Base-by-base conservation (phyloP, 2,888 invertebrate genomes). In the Micoletzkya japonica region DNA sequence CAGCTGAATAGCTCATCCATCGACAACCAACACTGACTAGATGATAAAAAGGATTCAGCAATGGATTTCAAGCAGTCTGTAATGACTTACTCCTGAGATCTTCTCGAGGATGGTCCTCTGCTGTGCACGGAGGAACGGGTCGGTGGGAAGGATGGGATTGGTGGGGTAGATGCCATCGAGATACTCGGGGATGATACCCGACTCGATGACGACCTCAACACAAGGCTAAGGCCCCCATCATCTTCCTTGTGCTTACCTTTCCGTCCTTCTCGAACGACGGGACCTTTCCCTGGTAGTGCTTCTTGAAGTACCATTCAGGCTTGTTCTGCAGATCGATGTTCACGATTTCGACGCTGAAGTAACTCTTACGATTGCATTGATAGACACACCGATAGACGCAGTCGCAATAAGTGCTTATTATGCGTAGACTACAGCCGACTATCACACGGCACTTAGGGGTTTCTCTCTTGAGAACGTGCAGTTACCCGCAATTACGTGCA, bases 151-250 rank as follows among this genome's bases (percentile, higher is more conserved):
- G 32, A 93, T 87, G 0, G 89, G 89, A 4, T 73, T 73, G 1
- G 86, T 89, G 0, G 91, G 90, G 85, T 91, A 92, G 81, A 90
- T 90, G 81, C 93, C 93, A 83, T 94, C 93, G 73, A 93, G 86
- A 85, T 92, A 93, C 77, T 92, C 91, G 76, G 90, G 90, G 74
- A 93, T 90, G 44, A 93, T 90, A 74, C 91, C 88, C 77, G 93
- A 93, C 86, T 93, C 93, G 81, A 90, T 91, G 20, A 94, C 87
- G 1, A 89, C 88, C 73, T 90, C 60, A 10, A 70, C 50, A 39
- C 14, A 36, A 32, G 0, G 2, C 44, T 1, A 44, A 7, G 34
- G 26, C 4, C 36, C 10, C 44, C 10, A 44, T 44, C 10, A 44
- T 44, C 44, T 44, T n/a, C 6, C n/a, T 14, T 1, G 4, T 28